These are phyloP conservation scores for Periparus ater DNA, from an alignment of 2,797 vertebrate genomes.

Conservation along the genomic window DNA sequence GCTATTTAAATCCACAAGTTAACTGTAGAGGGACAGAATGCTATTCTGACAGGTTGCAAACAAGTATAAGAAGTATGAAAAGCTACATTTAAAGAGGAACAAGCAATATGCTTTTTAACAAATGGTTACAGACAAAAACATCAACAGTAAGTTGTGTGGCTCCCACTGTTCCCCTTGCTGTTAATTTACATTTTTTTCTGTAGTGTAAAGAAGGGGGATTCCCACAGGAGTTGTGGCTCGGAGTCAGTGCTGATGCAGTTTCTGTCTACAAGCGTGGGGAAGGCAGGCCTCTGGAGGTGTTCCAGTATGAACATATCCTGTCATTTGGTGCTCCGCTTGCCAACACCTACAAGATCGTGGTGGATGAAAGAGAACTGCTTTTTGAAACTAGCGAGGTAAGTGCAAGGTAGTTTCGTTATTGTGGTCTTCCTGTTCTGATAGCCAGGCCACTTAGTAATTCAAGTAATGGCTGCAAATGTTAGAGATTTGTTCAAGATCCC, in stretches of 20 bases:
- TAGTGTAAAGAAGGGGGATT: slow-evolving; percentile 90
- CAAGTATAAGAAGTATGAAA: neutral
- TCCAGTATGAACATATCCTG: slow-evolving; percentile 93
- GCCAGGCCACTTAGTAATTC: neutral
- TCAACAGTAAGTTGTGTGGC: neutral
- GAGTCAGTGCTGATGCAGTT: slow-evolving; percentile 89
- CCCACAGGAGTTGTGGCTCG: slow-evolving; percentile 92
- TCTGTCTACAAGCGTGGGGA: slow-evolving; percentile 96
- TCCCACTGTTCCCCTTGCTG: neutral
- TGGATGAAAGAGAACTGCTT: slow-evolving; percentile 91
- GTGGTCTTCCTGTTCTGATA: neutral
- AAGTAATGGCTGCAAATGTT: neutral
- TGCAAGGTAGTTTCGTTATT: neutral
- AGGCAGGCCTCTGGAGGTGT: slow-evolving; percentile 89
- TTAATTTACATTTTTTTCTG: neutral
- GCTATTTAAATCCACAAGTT: neutral
- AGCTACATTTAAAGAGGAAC: neutral
- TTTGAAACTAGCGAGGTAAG: slow-evolving; percentile 93
- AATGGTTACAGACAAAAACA: neutral
- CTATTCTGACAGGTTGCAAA: neutral
- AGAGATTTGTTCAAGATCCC: neutral
- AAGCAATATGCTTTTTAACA: neutral
- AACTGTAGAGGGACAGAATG: neutral
- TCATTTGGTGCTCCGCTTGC: slow-evolving; percentile 93
- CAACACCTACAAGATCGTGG: slow-evolving; percentile 92